These are phyloP conservation scores for Tenualosa ilisha DNA, from an alignment of 2,797 vertebrate genomes.

Conservation along the genomic window DNA sequence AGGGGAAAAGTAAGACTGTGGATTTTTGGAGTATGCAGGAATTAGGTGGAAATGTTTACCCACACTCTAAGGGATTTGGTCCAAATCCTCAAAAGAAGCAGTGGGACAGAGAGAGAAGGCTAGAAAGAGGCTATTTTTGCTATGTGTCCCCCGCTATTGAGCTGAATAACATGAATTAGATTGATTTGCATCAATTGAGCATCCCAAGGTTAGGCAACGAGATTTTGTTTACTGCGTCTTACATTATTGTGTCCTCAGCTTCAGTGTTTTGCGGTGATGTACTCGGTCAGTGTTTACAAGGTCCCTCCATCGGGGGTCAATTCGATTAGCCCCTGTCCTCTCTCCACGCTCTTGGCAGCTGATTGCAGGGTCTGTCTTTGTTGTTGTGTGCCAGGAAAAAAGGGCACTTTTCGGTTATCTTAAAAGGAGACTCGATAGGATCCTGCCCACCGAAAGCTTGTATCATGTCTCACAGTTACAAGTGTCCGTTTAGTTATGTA, in stretches of 20 bases:
- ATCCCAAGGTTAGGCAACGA: background rate
- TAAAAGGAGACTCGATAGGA: background rate
- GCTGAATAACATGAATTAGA: background rate
- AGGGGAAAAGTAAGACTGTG: background rate
- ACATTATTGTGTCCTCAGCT: background rate
- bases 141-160: background rate
- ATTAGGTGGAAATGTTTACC: constrained; percentile 6
- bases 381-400: background rate
- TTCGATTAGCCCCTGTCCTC: background rate
- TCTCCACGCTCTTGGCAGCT: background rate
- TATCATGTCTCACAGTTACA: background rate
- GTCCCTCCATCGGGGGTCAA: background rate
- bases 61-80: background rate
- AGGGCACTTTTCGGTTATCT: background rate
- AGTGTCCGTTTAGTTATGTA: background rate
- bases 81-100: background rate
- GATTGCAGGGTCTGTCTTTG: constrained; percentile 6
- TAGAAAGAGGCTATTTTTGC: background rate
- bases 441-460: background rate
- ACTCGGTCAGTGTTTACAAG: background rate
- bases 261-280: background rate
- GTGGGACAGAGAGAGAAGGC: background rate
- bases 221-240: background rate
- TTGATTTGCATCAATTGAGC: background rate
- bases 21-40: background rate